Conservation (phyloP, 2,888 invertebrate species). For the Lasioglossum calceatum region DNA sequence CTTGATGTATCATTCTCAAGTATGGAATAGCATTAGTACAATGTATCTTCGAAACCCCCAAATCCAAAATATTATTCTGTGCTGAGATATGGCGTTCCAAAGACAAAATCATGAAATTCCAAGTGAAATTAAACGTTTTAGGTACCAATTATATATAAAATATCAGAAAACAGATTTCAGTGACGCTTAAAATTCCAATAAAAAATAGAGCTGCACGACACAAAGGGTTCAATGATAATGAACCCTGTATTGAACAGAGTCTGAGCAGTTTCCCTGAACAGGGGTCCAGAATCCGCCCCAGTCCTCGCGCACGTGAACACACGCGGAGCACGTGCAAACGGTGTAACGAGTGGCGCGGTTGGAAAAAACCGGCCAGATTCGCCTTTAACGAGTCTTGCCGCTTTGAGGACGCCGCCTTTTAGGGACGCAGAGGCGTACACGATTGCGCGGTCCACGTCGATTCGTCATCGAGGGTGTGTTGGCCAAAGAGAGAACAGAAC, state of each 20-base stretch:
- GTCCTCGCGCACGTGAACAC: slow-evolving; percentile 3
- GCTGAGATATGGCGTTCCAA: no score
- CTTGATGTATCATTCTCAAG: no score
- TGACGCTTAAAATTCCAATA: no score
- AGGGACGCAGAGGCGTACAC: slow-evolving; percentile 31
- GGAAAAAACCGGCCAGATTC: slow-evolving; percentile 48
- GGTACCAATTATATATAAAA: no score
- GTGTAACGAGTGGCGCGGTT: slow-evolving; percentile 53
- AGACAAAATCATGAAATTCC: no score
- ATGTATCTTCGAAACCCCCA: no score
- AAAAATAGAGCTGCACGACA: no score
- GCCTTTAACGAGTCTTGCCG: slow-evolving; percentile 66
- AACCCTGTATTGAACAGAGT: background rate
- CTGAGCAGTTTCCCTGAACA: background rate
- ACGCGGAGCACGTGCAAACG: slow-evolving; percentile 55
- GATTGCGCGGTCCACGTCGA: slow-evolving; percentile 39
- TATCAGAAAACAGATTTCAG: no score
- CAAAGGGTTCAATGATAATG: no score
- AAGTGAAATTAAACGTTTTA: no score
- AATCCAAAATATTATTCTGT: no score
- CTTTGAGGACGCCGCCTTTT: slow-evolving; percentile 70
- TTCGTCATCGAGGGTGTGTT: slow-evolving; percentile 36
- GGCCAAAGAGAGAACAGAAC: slow-evolving; percentile 3
- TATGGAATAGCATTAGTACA: no score
- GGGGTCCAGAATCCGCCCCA: slow-evolving; percentile 27